Evolutionary conservation across 1,140 invertebrate genomes (phyloP).

Genomic region (Polyergus mexicanus): DNA sequence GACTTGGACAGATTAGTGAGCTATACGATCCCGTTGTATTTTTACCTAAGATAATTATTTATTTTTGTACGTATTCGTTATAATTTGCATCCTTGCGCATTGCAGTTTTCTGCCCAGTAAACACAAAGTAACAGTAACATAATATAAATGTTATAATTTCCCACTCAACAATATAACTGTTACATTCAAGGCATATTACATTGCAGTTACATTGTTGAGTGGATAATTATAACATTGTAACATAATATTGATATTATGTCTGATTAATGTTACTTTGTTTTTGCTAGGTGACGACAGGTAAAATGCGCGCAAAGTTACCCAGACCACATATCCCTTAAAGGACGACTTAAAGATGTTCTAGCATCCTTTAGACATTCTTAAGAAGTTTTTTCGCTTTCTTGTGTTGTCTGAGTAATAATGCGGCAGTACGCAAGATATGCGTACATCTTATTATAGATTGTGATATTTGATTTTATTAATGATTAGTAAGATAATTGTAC

Average conservation of each 20-base stretch:
- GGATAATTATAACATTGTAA: too few species aligned
- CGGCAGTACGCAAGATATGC: constrained; percentile 55
- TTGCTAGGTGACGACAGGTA: background rate
- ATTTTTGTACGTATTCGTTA: constrained; percentile 72
- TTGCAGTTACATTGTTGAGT: too few species aligned
- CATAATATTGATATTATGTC: too few species aligned
- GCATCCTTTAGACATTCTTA: too few species aligned
- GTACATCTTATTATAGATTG: constrained; percentile 82
- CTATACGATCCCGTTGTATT: constrained; percentile 40
- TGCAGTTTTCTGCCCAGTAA: background rate
- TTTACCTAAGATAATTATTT: constrained; percentile 66
- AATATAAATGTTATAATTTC: too few species aligned
- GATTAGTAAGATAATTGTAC: constrained; percentile 71
- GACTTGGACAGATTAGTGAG: constrained; percentile 31
- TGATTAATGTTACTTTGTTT: too few species aligned
- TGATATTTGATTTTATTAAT: constrained; percentile 81
- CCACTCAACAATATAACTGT: too few species aligned
- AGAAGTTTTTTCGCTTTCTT: too few species aligned
- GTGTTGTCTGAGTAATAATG: background rate
- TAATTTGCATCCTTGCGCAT: constrained; percentile 56
- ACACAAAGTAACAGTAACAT: too few species aligned
- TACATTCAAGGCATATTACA: too few species aligned
- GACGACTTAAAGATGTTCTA: too few species aligned
- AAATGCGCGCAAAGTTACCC: constrained; percentile 9
- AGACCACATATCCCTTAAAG: too few species aligned